Evolutionary conservation across 2,113 vertebrate species (phyloP).

Genomic region (Pipa parva): DNA sequence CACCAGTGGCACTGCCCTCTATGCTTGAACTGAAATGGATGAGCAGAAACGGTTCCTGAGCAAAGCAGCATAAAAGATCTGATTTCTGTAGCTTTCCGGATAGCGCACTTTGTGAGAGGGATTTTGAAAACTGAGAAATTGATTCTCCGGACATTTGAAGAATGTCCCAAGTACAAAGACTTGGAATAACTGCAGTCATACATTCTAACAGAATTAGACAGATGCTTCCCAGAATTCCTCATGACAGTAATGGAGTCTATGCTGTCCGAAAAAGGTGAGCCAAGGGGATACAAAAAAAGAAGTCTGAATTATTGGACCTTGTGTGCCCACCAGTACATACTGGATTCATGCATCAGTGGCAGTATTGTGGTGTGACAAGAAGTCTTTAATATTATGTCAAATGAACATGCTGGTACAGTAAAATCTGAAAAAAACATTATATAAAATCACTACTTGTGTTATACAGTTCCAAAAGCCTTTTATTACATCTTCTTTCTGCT

Average conservation of each 20-base stretch:
- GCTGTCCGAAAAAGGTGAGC: background rate
- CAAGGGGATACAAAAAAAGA: background rate
- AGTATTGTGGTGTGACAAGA: background rate
- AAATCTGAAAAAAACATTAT: background rate
- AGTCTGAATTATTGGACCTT: background rate
- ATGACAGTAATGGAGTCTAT: background rate
- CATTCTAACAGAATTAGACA: background rate
- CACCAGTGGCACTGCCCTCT: conserved; percentile 75
- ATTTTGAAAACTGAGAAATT: background rate
- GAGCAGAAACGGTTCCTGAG: background rate
- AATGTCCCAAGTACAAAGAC: background rate
- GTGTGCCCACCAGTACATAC: background rate
- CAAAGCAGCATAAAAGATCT: no score
- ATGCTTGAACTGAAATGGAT: background rate
- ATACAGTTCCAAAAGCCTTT: no score
- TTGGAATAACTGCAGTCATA: background rate
- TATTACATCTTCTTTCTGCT: no score
- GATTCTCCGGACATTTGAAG: background rate
- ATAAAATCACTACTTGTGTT: no score
- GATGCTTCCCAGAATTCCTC: background rate
- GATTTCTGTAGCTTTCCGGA: conserved; percentile 33
- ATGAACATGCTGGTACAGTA: background rate
- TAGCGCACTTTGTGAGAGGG: background rate
- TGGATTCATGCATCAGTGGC: background rate
- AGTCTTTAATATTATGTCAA: background rate